Evolutionary conservation across 2,888 invertebrate genomes (phyloP).

Genomic region (Laspeyria flexula): DNA sequence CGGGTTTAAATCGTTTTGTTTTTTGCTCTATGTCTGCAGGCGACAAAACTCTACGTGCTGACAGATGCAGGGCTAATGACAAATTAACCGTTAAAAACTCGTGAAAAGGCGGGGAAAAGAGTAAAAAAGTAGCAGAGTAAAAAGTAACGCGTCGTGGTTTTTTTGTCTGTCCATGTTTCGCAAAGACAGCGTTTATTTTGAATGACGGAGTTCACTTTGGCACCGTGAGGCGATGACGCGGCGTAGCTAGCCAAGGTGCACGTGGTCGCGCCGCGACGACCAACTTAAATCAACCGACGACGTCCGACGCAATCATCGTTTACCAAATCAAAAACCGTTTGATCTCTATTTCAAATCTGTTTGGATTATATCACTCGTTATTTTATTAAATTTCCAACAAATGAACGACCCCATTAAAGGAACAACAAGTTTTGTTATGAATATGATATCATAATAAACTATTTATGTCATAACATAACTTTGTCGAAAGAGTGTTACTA

Average conservation of each 20-base stretch:
- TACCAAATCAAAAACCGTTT: constrained; percentile 68
- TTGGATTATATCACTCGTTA: constrained; percentile 27
- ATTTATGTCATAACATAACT: background rate
- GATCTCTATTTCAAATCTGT: constrained; percentile 58
- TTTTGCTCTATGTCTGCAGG: constrained; percentile 49
- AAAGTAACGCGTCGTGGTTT: constrained; percentile 60
- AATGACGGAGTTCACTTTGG: constrained; percentile 49
- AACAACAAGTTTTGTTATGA: constrained; percentile 2
- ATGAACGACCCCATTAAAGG: background rate
- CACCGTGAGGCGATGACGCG: constrained; percentile 35
- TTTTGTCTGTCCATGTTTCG: constrained; percentile 66
- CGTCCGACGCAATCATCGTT: constrained; percentile 72
- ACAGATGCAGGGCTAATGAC: constrained; percentile 79
- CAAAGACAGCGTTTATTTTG: constrained; percentile 67
- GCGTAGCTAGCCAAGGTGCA: constrained; percentile 37
- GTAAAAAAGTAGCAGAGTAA: constrained; percentile 64
- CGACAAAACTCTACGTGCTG: constrained; percentile 63
- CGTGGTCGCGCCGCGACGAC: constrained; percentile 33
- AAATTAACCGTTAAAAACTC: constrained; percentile 78
- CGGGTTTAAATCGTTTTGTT: constrained; percentile 52
- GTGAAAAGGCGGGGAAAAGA: constrained; percentile 61
- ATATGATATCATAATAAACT: background rate
- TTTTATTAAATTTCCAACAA: constrained; percentile 26
- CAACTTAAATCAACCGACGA: constrained; percentile 57
- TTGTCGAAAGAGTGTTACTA: background rate